phyloP scores from a whole-genome alignment of 2,113 vertebrate genomes.

The Grammomys dolichurus region DNA sequence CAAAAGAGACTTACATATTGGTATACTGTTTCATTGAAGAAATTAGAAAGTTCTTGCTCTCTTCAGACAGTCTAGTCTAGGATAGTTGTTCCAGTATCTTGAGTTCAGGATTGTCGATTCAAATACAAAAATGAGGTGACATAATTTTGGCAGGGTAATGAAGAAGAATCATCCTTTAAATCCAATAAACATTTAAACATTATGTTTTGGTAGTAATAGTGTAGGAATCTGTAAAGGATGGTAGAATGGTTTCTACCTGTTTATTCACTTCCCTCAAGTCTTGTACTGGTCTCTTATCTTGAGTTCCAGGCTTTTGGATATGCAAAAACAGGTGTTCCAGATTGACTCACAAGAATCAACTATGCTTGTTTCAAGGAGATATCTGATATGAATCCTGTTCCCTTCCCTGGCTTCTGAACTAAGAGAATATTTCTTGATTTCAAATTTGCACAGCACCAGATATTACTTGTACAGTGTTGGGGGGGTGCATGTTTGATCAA shows the following conservation, averaged over 20 bases:
- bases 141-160: background rate
- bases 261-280: background rate
- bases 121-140: background rate
- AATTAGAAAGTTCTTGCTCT: background rate
- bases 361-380: background rate
- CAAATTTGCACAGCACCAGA: background rate
- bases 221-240: background rate
- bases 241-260: accelerated
- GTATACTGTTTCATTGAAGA: background rate
- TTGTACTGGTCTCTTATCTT: background rate
- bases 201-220: background rate
- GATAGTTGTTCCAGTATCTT: background rate
- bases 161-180: background rate
- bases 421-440: background rate
- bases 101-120: background rate
- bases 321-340: background rate
- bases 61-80: background rate
- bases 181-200: background rate
- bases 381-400: background rate
- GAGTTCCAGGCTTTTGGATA: background rate
- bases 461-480: background rate
- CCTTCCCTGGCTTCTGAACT: background rate
- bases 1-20: background rate
- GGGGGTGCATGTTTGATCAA: background rate
- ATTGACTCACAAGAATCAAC: background rate